Conservation (phyloP, 2,888 invertebrate species). For the Coenonympha arcania region DNA sequence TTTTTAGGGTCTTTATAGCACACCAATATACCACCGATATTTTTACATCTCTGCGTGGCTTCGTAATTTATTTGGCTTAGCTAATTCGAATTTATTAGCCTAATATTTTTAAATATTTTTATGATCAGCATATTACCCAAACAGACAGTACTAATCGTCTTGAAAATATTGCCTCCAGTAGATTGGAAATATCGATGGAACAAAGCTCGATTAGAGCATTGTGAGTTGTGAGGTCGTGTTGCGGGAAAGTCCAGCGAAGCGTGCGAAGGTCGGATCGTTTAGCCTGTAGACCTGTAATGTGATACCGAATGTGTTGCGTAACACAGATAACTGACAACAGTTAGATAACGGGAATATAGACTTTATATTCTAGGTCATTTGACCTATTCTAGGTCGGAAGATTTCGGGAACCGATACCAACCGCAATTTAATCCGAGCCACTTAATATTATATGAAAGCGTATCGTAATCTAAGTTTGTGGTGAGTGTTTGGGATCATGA, state of each 20-base stretch:
- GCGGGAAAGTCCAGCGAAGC: slow-evolving; percentile 39
- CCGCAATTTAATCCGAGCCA: slow-evolving; percentile 39
- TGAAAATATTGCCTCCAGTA: neutral
- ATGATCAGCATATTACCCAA: neutral
- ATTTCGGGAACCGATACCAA: slow-evolving; percentile 17
- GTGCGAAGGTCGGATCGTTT: slow-evolving; percentile 64
- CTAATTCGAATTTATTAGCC: slow-evolving; percentile 8
- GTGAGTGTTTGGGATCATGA: slow-evolving; percentile 1
- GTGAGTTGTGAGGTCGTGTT: slow-evolving; percentile 30
- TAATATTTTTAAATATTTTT: neutral
- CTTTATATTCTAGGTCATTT: slow-evolving; percentile 34
- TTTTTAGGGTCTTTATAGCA: neutral
- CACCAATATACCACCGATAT: neutral
- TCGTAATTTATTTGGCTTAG: slow-evolving; percentile 4
- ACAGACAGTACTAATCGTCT: neutral
- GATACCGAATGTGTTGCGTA: slow-evolving; percentile 59
- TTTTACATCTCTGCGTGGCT: neutral
- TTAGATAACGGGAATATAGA: slow-evolving; percentile 40
- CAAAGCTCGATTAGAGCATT: slow-evolving; percentile 27
- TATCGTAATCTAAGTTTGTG: slow-evolving; percentile 33
- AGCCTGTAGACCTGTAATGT: slow-evolving; percentile 57
- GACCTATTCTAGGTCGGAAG: slow-evolving; percentile 33
- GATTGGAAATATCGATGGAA: slow-evolving; percentile 11
- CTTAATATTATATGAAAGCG: slow-evolving; percentile 44
- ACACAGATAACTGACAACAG: slow-evolving; percentile 48